Base-by-base conservation (phyloP, 2,113 vertebrate genomes). In the Propithecus coquereli region DNA sequence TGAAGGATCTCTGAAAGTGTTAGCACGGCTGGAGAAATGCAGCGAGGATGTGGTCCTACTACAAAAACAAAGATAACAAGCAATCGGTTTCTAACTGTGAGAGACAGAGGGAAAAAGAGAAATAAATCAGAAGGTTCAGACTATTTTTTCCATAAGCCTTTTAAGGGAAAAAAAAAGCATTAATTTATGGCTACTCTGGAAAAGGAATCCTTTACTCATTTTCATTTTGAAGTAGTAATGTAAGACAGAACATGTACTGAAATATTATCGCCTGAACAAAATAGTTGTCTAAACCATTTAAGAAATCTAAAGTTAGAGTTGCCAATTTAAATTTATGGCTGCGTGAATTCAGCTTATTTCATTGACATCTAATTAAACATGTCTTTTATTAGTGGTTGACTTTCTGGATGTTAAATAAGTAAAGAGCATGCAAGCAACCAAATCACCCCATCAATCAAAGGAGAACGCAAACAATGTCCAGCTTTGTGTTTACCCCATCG, bases 291-390 rank as follows among this genome's bases (percentile, higher is more conserved):
- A 73, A 81, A 88, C 30, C 27, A 65, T 95, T 93, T 71, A 63
- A 92, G 47, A 92, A 93, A 96, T 22, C 8, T 34, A 80, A 93
- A 73, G 43, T 47, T 86, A 45, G 76, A 54, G 10, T 37, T 91
- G 6, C 54, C 70, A 80, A 47, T 47, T 93, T 77, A 83, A 89
- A 76, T 71, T 92, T 87, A 95, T 66, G 65, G 47, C 25, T 84
- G 54, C 54, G 40, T 85, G 57, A 40, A 59, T 87, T 94, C 63
- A 94, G 57, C 37, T 92, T 84, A 76, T 79, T 90, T 96, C 76
- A 34, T 1, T 79, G 65, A 74, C 47, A 61, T 70, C 52, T 87
- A 83, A 65, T 91, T 84, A 91, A 71, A 87, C 50, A 80, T 17
- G 10, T 61, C 54, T 80, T 90, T 87, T 94, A 94, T 65, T 54